Conservation (phyloP, 1,140 invertebrate species). For the Globodera rostochiensis region DNA sequence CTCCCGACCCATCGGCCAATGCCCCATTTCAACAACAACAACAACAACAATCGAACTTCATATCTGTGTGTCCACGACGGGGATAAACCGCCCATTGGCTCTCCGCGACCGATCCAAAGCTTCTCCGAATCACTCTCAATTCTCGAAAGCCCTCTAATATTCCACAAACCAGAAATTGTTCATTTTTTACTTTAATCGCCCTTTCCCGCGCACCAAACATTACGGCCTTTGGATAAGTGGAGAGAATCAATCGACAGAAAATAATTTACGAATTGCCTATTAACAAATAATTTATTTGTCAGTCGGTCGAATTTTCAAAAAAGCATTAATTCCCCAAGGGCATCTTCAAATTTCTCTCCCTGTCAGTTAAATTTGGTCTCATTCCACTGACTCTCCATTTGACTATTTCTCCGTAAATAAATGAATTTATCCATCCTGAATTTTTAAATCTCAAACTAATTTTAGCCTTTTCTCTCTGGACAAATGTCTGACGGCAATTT, state of each 20-base stretch:
- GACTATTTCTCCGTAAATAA: neutral
- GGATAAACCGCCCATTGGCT: neutral
- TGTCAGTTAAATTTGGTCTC: neutral
- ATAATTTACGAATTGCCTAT: too few relatives aligned
- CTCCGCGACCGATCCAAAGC: neutral
- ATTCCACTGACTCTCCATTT: neutral
- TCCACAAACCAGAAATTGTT: too few relatives aligned
- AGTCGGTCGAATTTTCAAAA: too few relatives aligned
- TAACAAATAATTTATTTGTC: too few relatives aligned
- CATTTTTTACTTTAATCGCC: too few relatives aligned
- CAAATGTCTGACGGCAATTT: conserved; percentile 28
- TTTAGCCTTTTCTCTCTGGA: neutral
- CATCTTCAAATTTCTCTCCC: neutral
- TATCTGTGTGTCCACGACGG: neutral
- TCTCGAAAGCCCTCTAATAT: too few relatives aligned
- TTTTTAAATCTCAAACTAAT: neutral
- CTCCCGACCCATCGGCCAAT: neutral
- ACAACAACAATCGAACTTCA: conserved; percentile 4
- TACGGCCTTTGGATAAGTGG: too few relatives aligned
- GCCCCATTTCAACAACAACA: neutral
- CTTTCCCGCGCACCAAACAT: too few relatives aligned
- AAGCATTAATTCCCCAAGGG: neutral
- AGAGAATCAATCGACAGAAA: too few relatives aligned
- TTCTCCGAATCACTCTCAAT: neutral
- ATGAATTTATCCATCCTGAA: neutral